Percentiles rank a stretch among this genome's conserved stretches.
Evolutionary conservation across 1,140 invertebrate genomes (phyloP).

Genomic region (Brachionus paranguensis): DNA sequence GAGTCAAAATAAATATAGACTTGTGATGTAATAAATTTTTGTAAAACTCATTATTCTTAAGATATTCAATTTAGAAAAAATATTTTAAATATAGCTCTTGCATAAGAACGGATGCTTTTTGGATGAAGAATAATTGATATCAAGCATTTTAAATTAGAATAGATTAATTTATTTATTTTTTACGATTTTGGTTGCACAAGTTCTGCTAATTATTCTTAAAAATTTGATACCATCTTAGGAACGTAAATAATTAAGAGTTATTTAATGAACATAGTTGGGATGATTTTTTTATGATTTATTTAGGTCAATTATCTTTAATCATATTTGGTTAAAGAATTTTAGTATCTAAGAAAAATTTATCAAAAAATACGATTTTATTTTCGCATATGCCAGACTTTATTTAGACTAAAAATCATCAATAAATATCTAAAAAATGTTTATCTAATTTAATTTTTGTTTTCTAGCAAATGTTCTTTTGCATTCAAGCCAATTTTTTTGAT

Average conservation of each 20-base stretch:
- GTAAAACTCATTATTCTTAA: neutral
- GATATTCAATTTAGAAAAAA: neutral
- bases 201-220: neutral
- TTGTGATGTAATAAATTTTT: neutral
- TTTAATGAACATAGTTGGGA: neutral
- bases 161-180: neutral
- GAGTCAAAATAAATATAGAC: no score
- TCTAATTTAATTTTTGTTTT: slow-evolving; percentile 15
- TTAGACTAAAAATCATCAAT: neutral
- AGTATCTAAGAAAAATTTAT: neutral
- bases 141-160: neutral
- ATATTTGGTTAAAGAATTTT: neutral
- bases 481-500: neutral
- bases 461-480: neutral
- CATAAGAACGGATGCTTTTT: neutral
- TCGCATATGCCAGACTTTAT: neutral
- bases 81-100: neutral
- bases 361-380: neutral
- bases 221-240: neutral
- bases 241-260: neutral
- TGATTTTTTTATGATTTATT: neutral
- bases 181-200: neutral
- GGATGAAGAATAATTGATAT: neutral
- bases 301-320: neutral
- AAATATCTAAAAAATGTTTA: neutral